Evolutionary conservation across 1,140 invertebrate species (phyloP), one percentile per base, ranked within the genome.

Genomic region (Saccostrea echinata): DNA sequence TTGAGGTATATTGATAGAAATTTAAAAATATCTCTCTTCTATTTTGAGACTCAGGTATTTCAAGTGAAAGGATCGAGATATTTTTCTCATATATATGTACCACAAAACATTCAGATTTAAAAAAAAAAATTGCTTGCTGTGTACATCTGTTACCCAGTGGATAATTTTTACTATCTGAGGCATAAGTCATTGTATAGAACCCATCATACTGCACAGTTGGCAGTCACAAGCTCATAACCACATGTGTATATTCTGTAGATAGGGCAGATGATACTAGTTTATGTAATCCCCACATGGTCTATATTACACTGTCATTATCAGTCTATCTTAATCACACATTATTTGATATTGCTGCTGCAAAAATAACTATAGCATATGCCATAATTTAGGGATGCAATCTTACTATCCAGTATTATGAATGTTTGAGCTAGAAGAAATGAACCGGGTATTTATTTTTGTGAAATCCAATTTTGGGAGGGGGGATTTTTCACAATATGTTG

Each of bases 281-380:
- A 64, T 64, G 33, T 84, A 30, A 84, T 64, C 55, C 33, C 33
- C 35, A 64, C 12, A 33, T 33, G 52, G 52, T 83, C 27, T 27
- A 61, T 18, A 84, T 84, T 35, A 53, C 53, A 35, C 55, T 64
- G 61, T 84, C 43, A 84, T 61, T 61, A 30, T 84, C 27, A 27
- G 16, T 57, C 30, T 84, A 33, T 53, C 57, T 24, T 27, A 55
- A 52, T 43, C 9, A 43, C 43, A 43, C 43, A 43, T 1, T 43
- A 43, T 61, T 4, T 61, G 18, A 61, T 18, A 61, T n/a, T 21
- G 55, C 4, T n/a, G 18, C n/a, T 61, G 55, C 55, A 18, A 61
- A 61, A 18, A 61, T 61, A 61, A n/a, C 55, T 61, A 43, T 43
- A 21, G 55, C 55, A n/a, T 57, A 61, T 61, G 55, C n/a, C 18